Conservation (phyloP, 1,140 invertebrate species). For the Saccostrea echinata region DNA sequence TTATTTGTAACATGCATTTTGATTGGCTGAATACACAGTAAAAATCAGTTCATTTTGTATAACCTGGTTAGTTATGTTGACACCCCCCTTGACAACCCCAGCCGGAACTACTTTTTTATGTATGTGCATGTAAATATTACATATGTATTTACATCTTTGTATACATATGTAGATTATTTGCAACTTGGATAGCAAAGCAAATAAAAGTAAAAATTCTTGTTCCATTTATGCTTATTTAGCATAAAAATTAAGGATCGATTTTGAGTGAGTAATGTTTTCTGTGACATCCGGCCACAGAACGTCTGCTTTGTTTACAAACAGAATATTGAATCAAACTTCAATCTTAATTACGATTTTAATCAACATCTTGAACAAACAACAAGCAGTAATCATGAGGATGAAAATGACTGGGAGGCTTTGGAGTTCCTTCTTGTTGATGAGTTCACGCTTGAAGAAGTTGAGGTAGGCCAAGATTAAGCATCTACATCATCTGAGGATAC, state of each 20-base stretch:
- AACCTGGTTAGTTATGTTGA: too few relatives aligned
- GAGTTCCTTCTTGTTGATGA: too few relatives aligned
- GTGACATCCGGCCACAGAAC: background rate
- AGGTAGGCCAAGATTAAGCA: too few relatives aligned
- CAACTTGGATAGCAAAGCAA: background rate
- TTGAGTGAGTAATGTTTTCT: background rate
- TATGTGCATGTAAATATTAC: background rate
- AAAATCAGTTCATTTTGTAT: too few relatives aligned
- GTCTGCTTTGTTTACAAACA: background rate
- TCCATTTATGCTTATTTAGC: background rate
- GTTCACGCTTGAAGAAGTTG: too few relatives aligned
- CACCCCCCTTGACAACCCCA: too few relatives aligned
- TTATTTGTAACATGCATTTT: too few relatives aligned
- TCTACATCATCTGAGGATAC: background rate
- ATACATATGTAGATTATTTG: background rate
- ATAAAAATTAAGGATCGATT: background rate
- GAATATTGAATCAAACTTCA: background rate
- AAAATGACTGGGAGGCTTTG: background rate
- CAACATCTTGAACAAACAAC: background rate
- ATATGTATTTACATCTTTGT: too few relatives aligned
- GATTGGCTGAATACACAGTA: too few relatives aligned
- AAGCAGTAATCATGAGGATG: background rate
- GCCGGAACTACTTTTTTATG: too few relatives aligned
- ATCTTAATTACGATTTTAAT: background rate
- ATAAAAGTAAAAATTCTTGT: background rate